Evolutionary conservation across 2,888 invertebrate genomes (phyloP), one percentile per base, ranked within the genome.

Genomic region (Fragum sueziense): DNA sequence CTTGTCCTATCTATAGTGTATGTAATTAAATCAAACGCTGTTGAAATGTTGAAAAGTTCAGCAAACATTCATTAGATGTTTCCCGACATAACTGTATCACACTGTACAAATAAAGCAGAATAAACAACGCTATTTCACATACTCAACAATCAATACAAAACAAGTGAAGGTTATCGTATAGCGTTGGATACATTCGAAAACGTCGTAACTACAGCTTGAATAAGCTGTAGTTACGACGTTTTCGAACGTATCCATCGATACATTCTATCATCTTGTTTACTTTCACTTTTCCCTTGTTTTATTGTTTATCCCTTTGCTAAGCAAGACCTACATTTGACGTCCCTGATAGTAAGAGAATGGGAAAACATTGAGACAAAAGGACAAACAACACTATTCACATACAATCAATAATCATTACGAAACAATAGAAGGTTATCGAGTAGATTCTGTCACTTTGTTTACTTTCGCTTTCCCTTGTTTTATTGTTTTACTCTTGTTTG

Each of bases 61-160:
- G 17, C 17, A 47, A 47, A 47, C 47, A 47, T 47, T 47, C 47
- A 47, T 47, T 47, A 47, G 47, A 47, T 47, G 47, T 47, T 47
- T 47, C 57, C 9, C 57, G 25, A 57, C 29, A 57, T 57, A 57
- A 57, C 57, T 25, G 57, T 57, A 57, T 57, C 57, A 25, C 57
- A 22, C 57, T 57, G 25, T 57, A 3, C 57, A 57, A 57, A 57
- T 57, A 57, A 27, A 57, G 57, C 7, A 57, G 29, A 57, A 14
- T n/a, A 27, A 25, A 57, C 57, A 57, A 57, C 7, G 25, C n/a
- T 11, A 57, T 57, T 57, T 57, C 57, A 25, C n/a, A 27, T 57
- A 57, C 11, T 57, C 57, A 57, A n/a, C 14, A 57, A 57, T 57
- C 57, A 57, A 57, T 57, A 57, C 57, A 57, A 52, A 57, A 27